These are phyloP conservation scores for Mantis religiosa DNA, from an alignment of 2,888 invertebrate species.

Conservation along the genomic window DNA sequence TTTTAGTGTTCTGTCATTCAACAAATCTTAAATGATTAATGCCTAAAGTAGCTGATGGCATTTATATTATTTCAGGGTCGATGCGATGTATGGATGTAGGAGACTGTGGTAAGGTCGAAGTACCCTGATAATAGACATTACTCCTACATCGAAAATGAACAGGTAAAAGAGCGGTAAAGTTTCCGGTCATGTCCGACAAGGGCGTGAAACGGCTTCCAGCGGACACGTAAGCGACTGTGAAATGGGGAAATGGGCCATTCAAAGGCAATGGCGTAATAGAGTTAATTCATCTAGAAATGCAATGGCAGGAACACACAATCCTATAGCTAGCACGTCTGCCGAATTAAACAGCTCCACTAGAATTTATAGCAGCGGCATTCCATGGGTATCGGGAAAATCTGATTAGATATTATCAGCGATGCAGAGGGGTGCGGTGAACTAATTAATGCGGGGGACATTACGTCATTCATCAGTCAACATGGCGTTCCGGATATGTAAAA, in stretches of 20 bases:
- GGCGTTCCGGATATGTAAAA: not conserved
- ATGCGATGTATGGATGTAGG: no score
- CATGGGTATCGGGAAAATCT: not conserved
- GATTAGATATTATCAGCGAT: not conserved
- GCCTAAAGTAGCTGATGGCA: no score
- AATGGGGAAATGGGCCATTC: not conserved
- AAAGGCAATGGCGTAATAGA: not conserved
- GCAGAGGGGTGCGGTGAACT: not conserved
- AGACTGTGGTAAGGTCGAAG: no score
- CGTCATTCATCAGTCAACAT: not conserved
- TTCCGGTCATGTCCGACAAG: not conserved
- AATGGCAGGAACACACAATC: not conserved
- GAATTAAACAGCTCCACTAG: not conserved
- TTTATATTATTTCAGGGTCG: no score
- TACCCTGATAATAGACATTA: no score
- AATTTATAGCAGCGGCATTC: not conserved
- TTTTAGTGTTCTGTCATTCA: no score
- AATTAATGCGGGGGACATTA: not conserved
- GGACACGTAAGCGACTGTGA: not conserved
- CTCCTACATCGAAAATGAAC: not conserved
- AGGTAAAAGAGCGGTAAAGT: not conserved
- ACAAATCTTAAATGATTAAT: no score
- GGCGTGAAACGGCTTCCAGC: not conserved
- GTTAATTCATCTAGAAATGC: not conserved
- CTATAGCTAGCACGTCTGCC: not conserved